Percentiles rank a stretch among this genome's conserved stretches.
Evolutionary conservation across 2,888 invertebrate genomes (phyloP).

Genomic region (Alitta virens): DNA sequence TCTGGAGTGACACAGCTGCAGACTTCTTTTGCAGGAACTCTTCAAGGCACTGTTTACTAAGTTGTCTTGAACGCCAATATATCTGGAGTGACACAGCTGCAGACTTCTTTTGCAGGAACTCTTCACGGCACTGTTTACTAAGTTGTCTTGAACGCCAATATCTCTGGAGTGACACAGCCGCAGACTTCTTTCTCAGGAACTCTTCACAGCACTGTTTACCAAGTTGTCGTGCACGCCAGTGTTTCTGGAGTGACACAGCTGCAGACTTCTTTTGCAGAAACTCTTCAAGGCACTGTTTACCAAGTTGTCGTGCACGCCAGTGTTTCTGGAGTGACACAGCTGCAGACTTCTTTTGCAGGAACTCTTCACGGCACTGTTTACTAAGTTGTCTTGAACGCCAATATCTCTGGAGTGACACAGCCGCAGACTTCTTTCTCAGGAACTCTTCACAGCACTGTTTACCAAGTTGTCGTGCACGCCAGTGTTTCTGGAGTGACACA

Average conservation of each 20-base stretch:
- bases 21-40: conserved; percentile 7
- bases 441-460: not conserved
- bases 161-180: conserved; percentile 29
- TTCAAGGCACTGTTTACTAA: conserved; percentile 10
- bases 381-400: conserved; percentile 14
- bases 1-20: conserved; percentile 21
- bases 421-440: conserved; percentile 13
- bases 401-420: conserved; percentile 26
- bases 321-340: conserved; percentile 19
- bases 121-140: conserved; percentile 12
- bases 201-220: too few species aligned
- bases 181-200: conserved; percentile 1
- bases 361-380: conserved; percentile 16
- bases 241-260: not conserved
- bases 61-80: conserved; percentile 14
- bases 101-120: not conserved
- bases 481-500: not conserved
- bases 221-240: not conserved
- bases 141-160: conserved; percentile 13
- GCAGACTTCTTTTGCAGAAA: not conserved
- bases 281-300: not conserved
- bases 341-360: conserved; percentile 2
- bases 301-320: not conserved
- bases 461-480: not conserved
- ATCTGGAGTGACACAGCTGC: conserved; percentile 30